phyloP scores from a whole-genome alignment of 2,797 vertebrate genomes.

The Tinamus major region DNA sequence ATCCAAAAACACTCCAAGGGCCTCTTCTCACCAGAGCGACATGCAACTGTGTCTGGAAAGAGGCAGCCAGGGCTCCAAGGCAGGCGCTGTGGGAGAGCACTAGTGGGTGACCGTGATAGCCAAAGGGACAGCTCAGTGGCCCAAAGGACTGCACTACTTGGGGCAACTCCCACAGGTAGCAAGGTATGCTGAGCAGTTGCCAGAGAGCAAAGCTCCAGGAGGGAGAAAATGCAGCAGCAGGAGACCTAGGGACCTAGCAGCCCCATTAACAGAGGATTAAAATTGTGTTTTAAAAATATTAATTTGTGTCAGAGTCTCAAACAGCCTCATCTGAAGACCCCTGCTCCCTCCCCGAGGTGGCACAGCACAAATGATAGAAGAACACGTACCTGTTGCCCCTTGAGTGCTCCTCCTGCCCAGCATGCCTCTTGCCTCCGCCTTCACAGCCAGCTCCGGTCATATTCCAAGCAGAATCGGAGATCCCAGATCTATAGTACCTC shows the following conservation, averaged over 20 bases:
- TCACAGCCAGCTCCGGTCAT: not conserved
- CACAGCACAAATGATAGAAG: not conserved
- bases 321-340: not conserved
- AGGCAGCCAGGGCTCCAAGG: not conserved
- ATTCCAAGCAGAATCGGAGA: not conserved
- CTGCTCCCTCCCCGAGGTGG: not conserved
- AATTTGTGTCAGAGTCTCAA: not conserved
- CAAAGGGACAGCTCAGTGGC: not conserved
- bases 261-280: not conserved
- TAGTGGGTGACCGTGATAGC: not conserved
- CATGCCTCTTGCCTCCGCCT: not conserved
- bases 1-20: not conserved
- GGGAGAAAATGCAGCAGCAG: not conserved
- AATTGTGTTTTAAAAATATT: not conserved
- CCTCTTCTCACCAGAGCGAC: not conserved
- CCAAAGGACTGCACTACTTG: not conserved
- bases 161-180: not conserved
- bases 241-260: not conserved
- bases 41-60: not conserved
- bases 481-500: not conserved
- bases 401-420: conserved; percentile 24
- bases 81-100: fast-evolving
- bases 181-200: not conserved
- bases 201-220: not conserved
- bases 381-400: conserved; percentile 47